Evolutionary conservation across 2,888 invertebrate genomes (phyloP), one percentile per base, ranked within the genome.

Genomic region (Andricus quercusramuli): DNA sequence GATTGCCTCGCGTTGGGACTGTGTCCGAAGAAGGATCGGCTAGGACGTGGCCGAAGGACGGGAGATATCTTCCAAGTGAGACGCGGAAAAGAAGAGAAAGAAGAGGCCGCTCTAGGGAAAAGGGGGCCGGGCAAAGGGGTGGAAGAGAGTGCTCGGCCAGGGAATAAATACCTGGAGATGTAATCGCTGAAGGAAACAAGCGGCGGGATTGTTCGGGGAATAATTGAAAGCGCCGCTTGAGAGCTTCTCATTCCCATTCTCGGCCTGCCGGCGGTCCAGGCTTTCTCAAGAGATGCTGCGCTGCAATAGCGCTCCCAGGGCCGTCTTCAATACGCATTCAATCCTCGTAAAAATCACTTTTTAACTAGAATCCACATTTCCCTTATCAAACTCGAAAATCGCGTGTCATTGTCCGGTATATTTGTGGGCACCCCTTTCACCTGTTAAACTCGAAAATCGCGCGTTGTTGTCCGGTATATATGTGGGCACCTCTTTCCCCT

Each of bases 201-300:
- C 92, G 90, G 91, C 90, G 89, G 90, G 91, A 92, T 92, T 93
- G 92, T 92, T 92, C 90, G 90, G 87, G 90, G 92, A 92, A 93
- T 93, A 93, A 93, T 92, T 92, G 92, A 93, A 93, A 92, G 92
- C 91, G 91, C 92, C 92, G 92, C 91, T 90, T 88, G 89, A 89
- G 90, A 89, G 91, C 90, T 91, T 91, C 91, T 90, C 90, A 90
- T 92, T 92, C 90, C 91, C 91, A 90, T 91, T 91, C 89, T 88
- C 88, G 89, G 86, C 84, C 79, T 77, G 80, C 80, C 65, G 85
- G 85, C 83, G 83, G 82, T 86, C 86, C 70, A 74, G 29, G 76
- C 82, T 84, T 83, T 82, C 83, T 85, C 82, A 80, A 80, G 78
- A 66, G 77, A 74, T 78, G 82, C 77, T 83, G 81, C 79, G 80